These are phyloP conservation scores for Enteromius treurensis DNA, from an alignment of 2,797 vertebrate genomes.

Conservation along the genomic window DNA sequence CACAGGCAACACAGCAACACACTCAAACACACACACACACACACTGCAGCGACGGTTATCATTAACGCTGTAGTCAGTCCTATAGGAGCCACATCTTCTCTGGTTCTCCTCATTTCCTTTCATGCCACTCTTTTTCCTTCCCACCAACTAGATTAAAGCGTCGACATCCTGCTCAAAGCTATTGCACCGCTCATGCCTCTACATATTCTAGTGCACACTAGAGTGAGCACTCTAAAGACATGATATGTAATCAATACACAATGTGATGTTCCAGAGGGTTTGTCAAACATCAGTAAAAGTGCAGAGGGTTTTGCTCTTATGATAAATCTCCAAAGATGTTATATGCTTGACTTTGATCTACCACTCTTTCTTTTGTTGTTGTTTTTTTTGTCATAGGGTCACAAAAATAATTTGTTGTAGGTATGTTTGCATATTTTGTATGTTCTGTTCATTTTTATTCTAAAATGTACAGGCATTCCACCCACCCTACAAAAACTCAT, in stretches of 20 bases:
- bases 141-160: constrained; percentile 41
- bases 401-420: background rate
- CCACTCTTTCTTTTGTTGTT: background rate
- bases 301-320: background rate
- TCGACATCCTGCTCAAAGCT: constrained; percentile 10
- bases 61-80: constrained; percentile 28
- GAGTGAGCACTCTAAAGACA: constrained; percentile 4
- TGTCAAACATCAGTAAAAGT: constrained; percentile 2
- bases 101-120: constrained; percentile 45
- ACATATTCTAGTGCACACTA: constrained; percentile 51
- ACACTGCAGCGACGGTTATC: constrained; percentile 36
- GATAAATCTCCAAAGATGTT: constrained; percentile 2
- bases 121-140: constrained; percentile 25
- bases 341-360: constrained; percentile 18
- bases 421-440: background rate
- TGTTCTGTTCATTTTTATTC: background rate
- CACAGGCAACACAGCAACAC: constrained; percentile 46
- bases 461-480: background rate
- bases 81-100: constrained; percentile 35
- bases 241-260: constrained; percentile 20
- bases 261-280: background rate
- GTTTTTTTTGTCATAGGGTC: no score
- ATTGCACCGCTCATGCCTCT: constrained; percentile 39
- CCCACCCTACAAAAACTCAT: background rate
- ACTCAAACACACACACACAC: constrained; percentile 35